phyloP scores from a whole-genome alignment of 2,888 invertebrate genomes.

The Clivina fossor region DNA sequence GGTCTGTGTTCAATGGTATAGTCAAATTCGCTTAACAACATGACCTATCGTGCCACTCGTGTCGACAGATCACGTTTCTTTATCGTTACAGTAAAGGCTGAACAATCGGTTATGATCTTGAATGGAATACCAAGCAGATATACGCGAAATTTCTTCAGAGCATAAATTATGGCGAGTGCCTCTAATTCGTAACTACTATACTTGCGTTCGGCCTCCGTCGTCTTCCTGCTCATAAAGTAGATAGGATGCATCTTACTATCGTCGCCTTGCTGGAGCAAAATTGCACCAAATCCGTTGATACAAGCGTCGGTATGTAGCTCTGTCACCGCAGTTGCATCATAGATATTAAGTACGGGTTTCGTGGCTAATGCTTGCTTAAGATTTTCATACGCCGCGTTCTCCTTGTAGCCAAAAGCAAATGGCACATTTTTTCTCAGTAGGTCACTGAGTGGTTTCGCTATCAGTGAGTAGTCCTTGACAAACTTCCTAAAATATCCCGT shows the following conservation, averaged over 20 bases:
- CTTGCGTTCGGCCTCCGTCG: conserved; percentile 3
- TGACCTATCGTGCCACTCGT: conserved; percentile 38
- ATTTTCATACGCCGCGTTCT: conserved; percentile 30
- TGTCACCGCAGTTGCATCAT: conserved; percentile 13
- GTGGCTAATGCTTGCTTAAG: conserved; percentile 20
- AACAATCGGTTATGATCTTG: conserved; percentile 37
- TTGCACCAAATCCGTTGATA: conserved; percentile 25
- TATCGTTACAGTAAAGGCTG: conserved; percentile 31
- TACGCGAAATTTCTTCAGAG: conserved; percentile 19
- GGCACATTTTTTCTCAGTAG: conserved; percentile 26
- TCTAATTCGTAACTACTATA: conserved; percentile 22
- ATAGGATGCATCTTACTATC: conserved; percentile 18
- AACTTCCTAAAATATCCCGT: conserved; percentile 36
- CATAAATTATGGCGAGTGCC: conserved; percentile 21
- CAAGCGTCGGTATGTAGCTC: conserved; percentile 35
- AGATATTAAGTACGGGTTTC: conserved; percentile 37
- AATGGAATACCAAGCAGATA: conserved; percentile 35
- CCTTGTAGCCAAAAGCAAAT: conserved; percentile 20
- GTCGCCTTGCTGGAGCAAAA: conserved; percentile 42
- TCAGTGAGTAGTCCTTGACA: conserved; percentile 27
- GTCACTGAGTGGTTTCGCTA: conserved; percentile 33
- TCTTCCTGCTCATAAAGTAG: conserved; percentile 13
- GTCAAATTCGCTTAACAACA: conserved; percentile 38
- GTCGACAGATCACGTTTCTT: conserved; percentile 31
- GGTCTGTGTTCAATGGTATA: conserved; percentile 36